Base-by-base conservation (phyloP, 2,797 vertebrate genomes). In the Oryzias sinensis region DNA sequence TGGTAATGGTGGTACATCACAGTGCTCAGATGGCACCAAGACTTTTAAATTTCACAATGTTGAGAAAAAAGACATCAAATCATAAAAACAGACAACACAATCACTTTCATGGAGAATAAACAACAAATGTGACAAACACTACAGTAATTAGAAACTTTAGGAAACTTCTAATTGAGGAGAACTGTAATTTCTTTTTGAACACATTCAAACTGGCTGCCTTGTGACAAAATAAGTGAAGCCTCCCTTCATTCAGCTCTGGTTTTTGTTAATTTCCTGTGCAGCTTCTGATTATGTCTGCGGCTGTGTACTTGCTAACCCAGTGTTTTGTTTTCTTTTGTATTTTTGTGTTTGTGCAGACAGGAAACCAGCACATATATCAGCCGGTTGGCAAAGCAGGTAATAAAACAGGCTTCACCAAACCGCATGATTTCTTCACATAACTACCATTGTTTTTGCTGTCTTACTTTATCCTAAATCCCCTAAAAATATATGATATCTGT, bases 341-440 rank as follows among this genome's bases (percentile, higher is more conserved):
- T 71, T 82, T 61, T 87, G 74, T 85, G 55, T 87, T 80, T 87
- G 67, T 82, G 0, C 83, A 99, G 97, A 92, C 93, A 76, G 94
- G 94, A 86, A 98, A 94, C 92, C 97, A 98, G 79, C 96, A 98
- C 89, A 95, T 99, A 67, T 99, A 99, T 85, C 97, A 99, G 79
- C 97, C 97, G 22, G 93, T 99, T 77, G 96, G 96, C 53, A 99
- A 98, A 87, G 79, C 93, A 93, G 97, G 97, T 99, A 92, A 93
- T 87, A 43, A 22, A 40, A 61, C 60, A 48, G 16, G 20, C 70
- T 11, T 49, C 49, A 61, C 6, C 59, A 69, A 76, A 25, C 55
- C 45, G 7, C 29, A 56, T 16, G 27, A 56, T 47, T 78, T 49
- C 69, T 22, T 16, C 49, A 58, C 43, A 50, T 17, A 49, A 59